Evolutionary conservation across 2,888 invertebrate genomes (phyloP).

Genomic region (Eupithecia inturbata): DNA sequence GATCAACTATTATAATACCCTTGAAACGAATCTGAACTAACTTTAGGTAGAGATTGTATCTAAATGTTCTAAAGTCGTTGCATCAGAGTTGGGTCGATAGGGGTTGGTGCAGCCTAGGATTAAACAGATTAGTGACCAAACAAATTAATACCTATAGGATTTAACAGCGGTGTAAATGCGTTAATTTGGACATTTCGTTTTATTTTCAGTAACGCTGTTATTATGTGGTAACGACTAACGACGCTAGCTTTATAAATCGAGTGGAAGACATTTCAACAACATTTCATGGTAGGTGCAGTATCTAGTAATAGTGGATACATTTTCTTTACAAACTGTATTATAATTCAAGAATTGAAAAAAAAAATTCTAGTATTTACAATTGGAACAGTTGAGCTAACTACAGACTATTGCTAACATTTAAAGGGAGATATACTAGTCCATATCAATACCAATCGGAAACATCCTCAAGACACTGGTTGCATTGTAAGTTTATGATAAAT

Average conservation of each 20-base stretch:
- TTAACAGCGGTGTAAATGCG: conserved; percentile 24
- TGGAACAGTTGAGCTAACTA: too few relatives aligned
- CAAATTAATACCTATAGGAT: conserved; percentile 36
- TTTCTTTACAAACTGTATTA: too few relatives aligned
- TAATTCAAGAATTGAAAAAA: too few relatives aligned
- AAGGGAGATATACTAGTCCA: too few relatives aligned
- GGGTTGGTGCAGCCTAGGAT: conserved; percentile 38
- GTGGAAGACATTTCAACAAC: neutral
- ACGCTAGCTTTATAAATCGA: neutral
- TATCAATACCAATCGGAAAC: too few relatives aligned
- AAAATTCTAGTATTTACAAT: too few relatives aligned
- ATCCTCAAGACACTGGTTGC: too few relatives aligned
- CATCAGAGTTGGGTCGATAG: neutral
- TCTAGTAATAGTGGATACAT: neutral
- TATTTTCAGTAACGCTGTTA: neutral
- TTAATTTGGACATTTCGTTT: conserved; percentile 7
- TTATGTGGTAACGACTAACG: neutral
- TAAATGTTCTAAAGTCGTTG: neutral
- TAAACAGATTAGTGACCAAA: conserved; percentile 41
- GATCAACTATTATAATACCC: neutral
- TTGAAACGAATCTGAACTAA: neutral
- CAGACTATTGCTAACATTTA: too few relatives aligned
- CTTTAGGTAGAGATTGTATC: neutral
- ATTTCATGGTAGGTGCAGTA: neutral
- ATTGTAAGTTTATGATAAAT: too few relatives aligned